These are phyloP conservation scores for Troides helena DNA, from an alignment of 2,888 invertebrate genomes.

Conservation along the genomic window DNA sequence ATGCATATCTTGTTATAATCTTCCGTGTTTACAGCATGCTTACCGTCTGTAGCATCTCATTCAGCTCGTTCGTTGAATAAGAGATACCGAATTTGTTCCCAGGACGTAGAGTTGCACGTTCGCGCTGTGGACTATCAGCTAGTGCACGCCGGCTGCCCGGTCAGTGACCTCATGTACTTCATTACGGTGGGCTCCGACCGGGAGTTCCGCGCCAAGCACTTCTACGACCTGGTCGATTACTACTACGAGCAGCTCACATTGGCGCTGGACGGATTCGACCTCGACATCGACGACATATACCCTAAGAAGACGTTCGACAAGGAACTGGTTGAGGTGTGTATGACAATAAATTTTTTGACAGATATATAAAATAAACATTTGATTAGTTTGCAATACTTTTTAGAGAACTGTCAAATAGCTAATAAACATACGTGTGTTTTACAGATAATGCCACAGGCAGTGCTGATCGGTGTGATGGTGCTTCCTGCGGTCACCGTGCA, in stretches of 20 bases:
- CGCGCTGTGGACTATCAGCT: constrained; percentile 60
- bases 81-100: constrained; percentile 28
- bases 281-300: constrained; percentile 48
- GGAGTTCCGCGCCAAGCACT: constrained; percentile 48
- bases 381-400: no score
- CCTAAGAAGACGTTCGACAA: constrained; percentile 49
- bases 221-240: constrained; percentile 38
- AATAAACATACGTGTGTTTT: constrained; percentile 25
- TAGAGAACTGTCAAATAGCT: no score
- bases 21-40: no score
- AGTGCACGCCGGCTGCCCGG: constrained; percentile 48
- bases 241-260: constrained; percentile 44
- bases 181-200: constrained; percentile 57
- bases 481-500: constrained; percentile 60
- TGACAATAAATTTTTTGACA: no score
- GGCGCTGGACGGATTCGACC: constrained; percentile 42
- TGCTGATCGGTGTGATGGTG: constrained; percentile 43
- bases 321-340: constrained; percentile 38
- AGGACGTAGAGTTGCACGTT: constrained; percentile 47
- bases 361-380: no score
- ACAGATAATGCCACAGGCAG: constrained; percentile 46
- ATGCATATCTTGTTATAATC: no score
- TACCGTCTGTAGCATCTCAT: no score
- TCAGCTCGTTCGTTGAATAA: no score
- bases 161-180: constrained; percentile 58